phyloP scores from a whole-genome alignment of 2,888 invertebrate species.

The Cheilosia soror region DNA sequence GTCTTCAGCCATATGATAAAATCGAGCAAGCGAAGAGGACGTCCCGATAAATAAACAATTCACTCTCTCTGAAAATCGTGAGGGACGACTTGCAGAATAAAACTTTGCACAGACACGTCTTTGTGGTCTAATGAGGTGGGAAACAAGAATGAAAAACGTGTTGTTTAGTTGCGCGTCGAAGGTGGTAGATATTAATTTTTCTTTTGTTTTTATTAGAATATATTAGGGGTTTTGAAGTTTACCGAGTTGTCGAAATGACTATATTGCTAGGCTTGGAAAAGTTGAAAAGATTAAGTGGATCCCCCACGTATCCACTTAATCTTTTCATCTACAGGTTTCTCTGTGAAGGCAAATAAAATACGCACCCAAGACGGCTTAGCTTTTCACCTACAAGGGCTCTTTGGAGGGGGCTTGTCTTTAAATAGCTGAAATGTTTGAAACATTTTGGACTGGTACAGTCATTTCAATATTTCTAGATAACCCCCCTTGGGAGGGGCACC shows the following conservation, averaged over 20 bases:
- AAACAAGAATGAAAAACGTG: conserved; percentile 55
- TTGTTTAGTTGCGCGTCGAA: not conserved
- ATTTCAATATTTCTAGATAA: no score
- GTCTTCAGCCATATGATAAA: conserved; percentile 14
- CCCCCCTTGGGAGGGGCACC: no score
- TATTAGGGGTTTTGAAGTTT: conserved; percentile 4
- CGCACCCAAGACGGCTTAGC: no score
- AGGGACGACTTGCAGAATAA: conserved; percentile 7
- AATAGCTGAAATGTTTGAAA: no score
- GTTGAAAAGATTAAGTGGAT: not conserved
- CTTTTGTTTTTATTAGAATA: conserved; percentile 13
- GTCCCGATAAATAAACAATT: conserved; percentile 50
- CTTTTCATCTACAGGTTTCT: no score
- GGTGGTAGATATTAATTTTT: conserved; percentile 10
- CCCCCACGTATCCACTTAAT: no score
- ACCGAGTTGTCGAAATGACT: not conserved
- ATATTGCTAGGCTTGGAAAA: not conserved
- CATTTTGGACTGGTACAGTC: no score
- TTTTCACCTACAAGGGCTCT: no score
- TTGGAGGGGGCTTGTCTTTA: no score
- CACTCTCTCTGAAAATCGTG: conserved; percentile 8
- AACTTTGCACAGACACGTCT: conserved; percentile 47
- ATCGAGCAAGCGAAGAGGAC: conserved; percentile 30
- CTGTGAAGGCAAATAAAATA: no score
- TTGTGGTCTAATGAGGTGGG: conserved; percentile 70